Percentiles rank a stretch among this genome's conserved stretches.
Evolutionary conservation across 1,140 invertebrate genomes (phyloP).

Genomic region (Phthorimaea operculella): DNA sequence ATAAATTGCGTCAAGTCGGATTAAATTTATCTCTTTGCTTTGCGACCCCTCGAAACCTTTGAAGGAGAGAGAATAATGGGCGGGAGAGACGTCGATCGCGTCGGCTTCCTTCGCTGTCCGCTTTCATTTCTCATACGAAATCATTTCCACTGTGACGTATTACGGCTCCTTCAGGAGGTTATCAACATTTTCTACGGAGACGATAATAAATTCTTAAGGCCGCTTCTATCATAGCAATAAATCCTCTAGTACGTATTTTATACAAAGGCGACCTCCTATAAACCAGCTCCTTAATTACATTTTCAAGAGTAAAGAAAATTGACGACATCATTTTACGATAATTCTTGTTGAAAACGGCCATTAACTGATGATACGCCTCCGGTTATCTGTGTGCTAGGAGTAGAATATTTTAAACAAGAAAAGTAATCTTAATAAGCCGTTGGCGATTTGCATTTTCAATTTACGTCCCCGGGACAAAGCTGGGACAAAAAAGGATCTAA

Average conservation of each 20-base stretch:
- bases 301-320: conserved; percentile 27
- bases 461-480: conserved; percentile 5
- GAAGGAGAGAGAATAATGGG: conserved; percentile 3
- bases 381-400: conserved; percentile 19
- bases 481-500: conserved; percentile 11
- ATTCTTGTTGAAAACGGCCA: conserved; percentile 33
- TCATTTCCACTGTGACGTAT: neutral
- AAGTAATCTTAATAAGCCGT: conserved; percentile 29
- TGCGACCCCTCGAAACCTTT: neutral
- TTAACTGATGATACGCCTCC: conserved; percentile 35
- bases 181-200: neutral
- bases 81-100: neutral
- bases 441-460: conserved; percentile 35
- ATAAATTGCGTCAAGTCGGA: conserved; percentile 4
- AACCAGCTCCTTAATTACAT: conserved; percentile 22
- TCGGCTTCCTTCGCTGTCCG: neutral
- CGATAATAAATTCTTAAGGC: neutral
- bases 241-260: neutral
- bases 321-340: conserved; percentile 43
- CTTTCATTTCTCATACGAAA: conserved; percentile 4
- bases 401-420: conserved; percentile 34
- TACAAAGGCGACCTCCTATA: conserved; percentile 5
- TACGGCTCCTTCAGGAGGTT: neutral
- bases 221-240: conserved; percentile 1
- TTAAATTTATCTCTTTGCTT: conserved; percentile 3